These are phyloP conservation scores for Leptinotarsa peninsularis DNA, from an alignment of 2,888 invertebrate genomes.

Conservation along the genomic window DNA sequence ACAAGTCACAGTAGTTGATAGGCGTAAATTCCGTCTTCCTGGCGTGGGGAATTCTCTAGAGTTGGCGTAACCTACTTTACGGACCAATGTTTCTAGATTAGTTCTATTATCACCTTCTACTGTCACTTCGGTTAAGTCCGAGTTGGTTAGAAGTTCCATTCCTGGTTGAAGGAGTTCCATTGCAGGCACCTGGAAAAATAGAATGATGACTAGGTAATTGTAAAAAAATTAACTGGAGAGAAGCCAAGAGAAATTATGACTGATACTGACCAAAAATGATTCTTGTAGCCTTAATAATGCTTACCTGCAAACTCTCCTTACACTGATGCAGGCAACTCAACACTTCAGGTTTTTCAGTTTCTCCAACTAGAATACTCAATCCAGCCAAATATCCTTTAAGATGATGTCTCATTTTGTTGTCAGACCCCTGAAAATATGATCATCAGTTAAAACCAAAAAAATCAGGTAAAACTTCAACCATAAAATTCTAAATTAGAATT, in stretches of 20 bases:
- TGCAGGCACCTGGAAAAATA: constrained; percentile 72
- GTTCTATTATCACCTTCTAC: constrained; percentile 92
- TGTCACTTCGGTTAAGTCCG: constrained; percentile 87
- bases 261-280: too few species aligned
- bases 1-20: constrained; percentile 83
- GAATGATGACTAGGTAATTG: background rate
- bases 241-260: background rate
- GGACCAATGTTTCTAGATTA: constrained; percentile 87
- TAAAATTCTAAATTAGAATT: background rate
- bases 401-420: constrained; percentile 90
- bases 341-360: constrained; percentile 79
- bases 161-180: constrained; percentile 82
- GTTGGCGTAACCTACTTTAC: constrained; percentile 92
- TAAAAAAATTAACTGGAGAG: background rate
- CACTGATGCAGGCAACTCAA: constrained; percentile 84
- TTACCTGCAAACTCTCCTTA: constrained; percentile 79
- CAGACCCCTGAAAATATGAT: constrained; percentile 73
- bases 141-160: constrained; percentile 80
- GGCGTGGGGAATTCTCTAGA: constrained; percentile 94
- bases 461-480: background rate
- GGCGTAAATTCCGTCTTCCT: constrained; percentile 87
- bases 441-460: background rate
- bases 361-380: constrained; percentile 82
- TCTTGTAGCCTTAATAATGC: constrained; percentile 2
- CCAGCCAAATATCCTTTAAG: constrained; percentile 91